Base-by-base conservation (phyloP, 2,888 invertebrate species). In the Scotopteryx bipunctaria region DNA sequence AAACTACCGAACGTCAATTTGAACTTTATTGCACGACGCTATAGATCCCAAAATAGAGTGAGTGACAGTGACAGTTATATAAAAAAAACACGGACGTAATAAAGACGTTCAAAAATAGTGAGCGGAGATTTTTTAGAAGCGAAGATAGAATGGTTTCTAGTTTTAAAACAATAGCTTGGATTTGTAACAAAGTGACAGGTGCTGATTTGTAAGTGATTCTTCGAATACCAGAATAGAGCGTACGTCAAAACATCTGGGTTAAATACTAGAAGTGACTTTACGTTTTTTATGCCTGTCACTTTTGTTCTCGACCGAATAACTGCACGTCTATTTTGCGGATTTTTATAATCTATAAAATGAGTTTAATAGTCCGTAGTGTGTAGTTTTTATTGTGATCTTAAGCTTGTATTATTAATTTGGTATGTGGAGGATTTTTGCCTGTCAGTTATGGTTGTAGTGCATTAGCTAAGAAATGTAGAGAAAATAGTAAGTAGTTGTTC, bases 171-270 rank as follows among this genome's bases (percentile, higher is more conserved):
- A 86, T 86, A 71, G 81, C 70, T 58, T 57, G 56, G 69, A 67
- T 78, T 71, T 65, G 78, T 76, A 79, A 78, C 75, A 59, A 67
- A 81, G 71, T 86, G 86, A 81, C 86, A 84, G 83, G 81, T 81
- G 87, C 74, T 84, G 86, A 87, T 85, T 84, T 83, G 81, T 83
- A 69, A 70, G 69, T 73, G 73, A 83, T 83, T 77, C 76, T 59
- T 48, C 48, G 76, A 76, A 85, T 86, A 78, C 83, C 80, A 73
- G 75, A 81, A 76, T 79, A 79, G 76, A 72, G 71, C 55, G 60
- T 55, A 70, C 76, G 85, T 86, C 86, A 84, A 83, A 85, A 87
- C 83, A 86, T 71, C 71, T 66, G 64, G 66, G 71, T 73, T 77
- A 73, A 73, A 76, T 61, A 60, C 66, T 67, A 75, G 64, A 72